A percentile compares a stretch with the other conserved stretches of the same genome.
Conservation (phyloP, 2,888 invertebrate species). For the Cataglyphis rosenhaueri region DNA sequence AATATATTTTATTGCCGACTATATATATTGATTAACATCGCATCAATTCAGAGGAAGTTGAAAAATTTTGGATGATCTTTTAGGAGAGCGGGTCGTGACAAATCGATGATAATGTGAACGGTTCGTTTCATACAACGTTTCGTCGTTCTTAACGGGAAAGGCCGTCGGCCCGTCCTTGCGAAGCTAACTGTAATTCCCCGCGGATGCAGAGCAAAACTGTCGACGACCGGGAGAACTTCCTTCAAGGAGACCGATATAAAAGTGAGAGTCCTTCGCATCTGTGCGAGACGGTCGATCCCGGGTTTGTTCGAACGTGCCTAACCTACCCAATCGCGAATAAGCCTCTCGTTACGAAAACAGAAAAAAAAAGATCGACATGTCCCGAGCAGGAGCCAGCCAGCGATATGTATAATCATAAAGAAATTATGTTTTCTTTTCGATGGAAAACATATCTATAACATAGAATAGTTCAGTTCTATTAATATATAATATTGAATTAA, state of each 20-base stretch:
- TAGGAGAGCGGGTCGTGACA: constrained; percentile 14
- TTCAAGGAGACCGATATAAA: constrained; percentile 82
- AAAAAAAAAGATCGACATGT: constrained; percentile 13
- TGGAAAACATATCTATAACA: background rate
- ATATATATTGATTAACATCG: constrained; percentile 18
- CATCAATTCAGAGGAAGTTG: background rate
- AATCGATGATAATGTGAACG: constrained; percentile 29
- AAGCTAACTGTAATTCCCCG: constrained; percentile 80
- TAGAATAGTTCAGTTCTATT: no score
- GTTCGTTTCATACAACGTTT: constrained; percentile 31
- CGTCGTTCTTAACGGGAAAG: constrained; percentile 67
- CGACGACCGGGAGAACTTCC: constrained; percentile 77
- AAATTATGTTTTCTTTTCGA: background rate
- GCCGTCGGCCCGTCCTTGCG: constrained; percentile 81
- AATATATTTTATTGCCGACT: no score
- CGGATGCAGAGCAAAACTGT: constrained; percentile 79
- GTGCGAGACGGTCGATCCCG: constrained; percentile 56
- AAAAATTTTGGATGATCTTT: constrained; percentile 5
- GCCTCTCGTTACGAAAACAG: constrained; percentile 17
- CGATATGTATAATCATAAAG: background rate
- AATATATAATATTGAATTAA: no score
- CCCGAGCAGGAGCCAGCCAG: background rate
- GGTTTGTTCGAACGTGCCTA: constrained; percentile 62
- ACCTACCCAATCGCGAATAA: constrained; percentile 57
- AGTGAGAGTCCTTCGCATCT: constrained; percentile 82